A percentile compares a stretch with the other conserved stretches of the same genome.
These are phyloP conservation scores for Phasianus colchicus DNA, from an alignment of 2,113 vertebrate genomes.

Conservation along the genomic window DNA sequence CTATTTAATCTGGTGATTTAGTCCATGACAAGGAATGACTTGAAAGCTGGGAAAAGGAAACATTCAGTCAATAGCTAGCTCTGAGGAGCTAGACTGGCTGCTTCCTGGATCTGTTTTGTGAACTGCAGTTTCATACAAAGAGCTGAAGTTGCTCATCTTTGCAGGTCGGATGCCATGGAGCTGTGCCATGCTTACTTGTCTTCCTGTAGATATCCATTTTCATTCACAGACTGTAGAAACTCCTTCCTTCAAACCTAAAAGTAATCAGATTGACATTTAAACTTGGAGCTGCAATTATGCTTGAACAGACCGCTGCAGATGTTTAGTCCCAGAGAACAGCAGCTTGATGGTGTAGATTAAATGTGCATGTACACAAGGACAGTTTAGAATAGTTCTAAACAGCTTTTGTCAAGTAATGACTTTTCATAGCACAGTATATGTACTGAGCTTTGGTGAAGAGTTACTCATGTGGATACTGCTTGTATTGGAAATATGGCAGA, in stretches of 20 bases:
- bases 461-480: neutral
- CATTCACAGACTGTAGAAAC: rapidly evolving
- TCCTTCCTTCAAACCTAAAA: neutral
- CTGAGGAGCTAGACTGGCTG: rapidly evolving
- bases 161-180: rapidly evolving
- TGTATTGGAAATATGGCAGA: neutral
- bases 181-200: neutral
- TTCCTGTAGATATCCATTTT: neutral
- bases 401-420: neutral
- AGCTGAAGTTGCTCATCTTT: neutral
- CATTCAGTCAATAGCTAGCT: rapidly evolving
- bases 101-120: neutral
- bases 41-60: neutral
- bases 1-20: neutral
- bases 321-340: neutral
- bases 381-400: neutral
- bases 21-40: neutral
- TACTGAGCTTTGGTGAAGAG: neutral
- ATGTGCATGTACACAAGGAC: neutral
- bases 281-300: neutral
- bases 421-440: neutral
- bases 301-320: neutral
- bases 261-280: neutral
- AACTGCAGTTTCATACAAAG: neutral
- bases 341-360: neutral